These are phyloP conservation scores for Falco novaeseelandiae DNA, from an alignment of 2,797 vertebrate species.

Conservation along the genomic window DNA sequence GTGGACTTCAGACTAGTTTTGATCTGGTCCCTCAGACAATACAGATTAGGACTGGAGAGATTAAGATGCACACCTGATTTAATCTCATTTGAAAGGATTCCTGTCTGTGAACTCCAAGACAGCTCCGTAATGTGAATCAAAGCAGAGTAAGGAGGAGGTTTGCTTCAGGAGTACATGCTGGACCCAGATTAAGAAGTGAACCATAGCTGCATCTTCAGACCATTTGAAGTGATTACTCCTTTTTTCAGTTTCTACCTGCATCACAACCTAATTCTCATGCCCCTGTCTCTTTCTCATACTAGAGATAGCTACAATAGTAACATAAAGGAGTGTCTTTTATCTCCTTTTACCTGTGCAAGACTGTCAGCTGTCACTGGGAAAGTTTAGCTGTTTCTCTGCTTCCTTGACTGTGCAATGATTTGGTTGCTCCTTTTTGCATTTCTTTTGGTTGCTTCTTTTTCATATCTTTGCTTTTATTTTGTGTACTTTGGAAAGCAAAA, in stretches of 20 bases:
- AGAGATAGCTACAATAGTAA: neutral
- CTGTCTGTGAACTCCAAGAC: neutral
- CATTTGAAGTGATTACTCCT: neutral
- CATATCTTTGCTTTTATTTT: neutral
- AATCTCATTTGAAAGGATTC: neutral
- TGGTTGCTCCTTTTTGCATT: neutral
- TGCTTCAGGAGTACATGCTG: neutral
- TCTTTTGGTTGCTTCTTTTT: neutral
- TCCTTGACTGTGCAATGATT: neutral
- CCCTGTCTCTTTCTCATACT: neutral
- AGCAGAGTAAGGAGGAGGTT: neutral
- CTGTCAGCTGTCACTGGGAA: neutral
- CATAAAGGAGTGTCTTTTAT: neutral
- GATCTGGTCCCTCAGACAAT: neutral
- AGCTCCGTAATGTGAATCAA: neutral
- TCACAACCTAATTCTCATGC: neutral
- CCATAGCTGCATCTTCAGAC: neutral
- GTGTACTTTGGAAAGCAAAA: neutral
- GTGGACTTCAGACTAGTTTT: neutral
- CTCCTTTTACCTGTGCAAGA: neutral
- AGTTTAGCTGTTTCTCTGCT: neutral
- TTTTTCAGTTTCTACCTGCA: neutral
- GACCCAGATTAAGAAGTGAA: neutral
- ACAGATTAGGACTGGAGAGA: neutral
- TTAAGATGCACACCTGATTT: neutral